Conservation (phyloP, 2,113 vertebrate genomes). For the Pygoscelis antarcticus region DNA sequence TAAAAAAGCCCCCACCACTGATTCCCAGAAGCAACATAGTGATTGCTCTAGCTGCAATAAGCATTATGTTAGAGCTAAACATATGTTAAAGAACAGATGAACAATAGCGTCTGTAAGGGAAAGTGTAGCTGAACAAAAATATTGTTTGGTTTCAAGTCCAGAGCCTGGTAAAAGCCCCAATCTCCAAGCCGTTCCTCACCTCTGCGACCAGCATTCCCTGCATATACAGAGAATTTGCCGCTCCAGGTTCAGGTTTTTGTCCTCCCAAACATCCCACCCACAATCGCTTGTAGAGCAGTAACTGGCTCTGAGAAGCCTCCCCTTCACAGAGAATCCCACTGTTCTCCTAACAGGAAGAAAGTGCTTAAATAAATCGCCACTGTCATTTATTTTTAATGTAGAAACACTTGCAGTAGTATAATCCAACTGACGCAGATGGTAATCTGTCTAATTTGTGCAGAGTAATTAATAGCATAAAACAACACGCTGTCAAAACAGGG, state of each 20-base stretch:
- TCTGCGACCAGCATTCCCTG: not conserved
- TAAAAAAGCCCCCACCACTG: not conserved
- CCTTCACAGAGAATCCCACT: not conserved
- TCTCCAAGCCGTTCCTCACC: not conserved
- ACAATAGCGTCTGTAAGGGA: not conserved
- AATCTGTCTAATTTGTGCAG: not conserved
- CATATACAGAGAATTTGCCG: not conserved
- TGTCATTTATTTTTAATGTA: not conserved
- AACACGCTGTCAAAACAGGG: not conserved
- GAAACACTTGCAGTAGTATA: not conserved
- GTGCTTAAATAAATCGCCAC: not conserved
- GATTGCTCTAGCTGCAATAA: not conserved
- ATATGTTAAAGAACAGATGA: not conserved
- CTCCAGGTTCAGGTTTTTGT: not conserved
- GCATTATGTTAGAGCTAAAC: not conserved
- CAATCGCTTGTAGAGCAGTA: not conserved
- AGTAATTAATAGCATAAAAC: not conserved
- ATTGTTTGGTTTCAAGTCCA: not conserved
- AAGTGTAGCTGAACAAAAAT: not conserved
- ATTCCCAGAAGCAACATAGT: not conserved
- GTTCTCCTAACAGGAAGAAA: not conserved
- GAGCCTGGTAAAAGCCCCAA: not conserved
- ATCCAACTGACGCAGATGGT: not conserved
- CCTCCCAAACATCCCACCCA: not conserved
- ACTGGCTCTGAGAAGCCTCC: not conserved